These are phyloP conservation scores for Acleris literana DNA, from an alignment of 2,888 invertebrate genomes.

Conservation along the genomic window DNA sequence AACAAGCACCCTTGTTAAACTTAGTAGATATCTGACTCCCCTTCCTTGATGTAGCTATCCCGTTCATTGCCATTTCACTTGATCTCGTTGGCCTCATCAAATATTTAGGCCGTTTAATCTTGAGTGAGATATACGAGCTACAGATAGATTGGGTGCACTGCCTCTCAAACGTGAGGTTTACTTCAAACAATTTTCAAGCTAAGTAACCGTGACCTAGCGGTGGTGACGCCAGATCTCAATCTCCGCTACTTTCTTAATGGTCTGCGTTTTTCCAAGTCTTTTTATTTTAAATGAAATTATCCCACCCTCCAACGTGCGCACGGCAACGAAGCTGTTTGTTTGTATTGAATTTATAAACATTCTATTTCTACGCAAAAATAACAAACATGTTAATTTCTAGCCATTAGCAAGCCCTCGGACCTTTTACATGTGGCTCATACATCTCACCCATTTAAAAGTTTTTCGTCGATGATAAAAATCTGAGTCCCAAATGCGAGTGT, in stretches of 20 bases:
- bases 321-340: no score
- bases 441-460: constrained; percentile 29
- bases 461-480: constrained; percentile 45
- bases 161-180: constrained; percentile 54
- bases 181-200: constrained; percentile 27
- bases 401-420: constrained; percentile 15
- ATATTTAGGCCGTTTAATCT: constrained; percentile 79
- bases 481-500: constrained; percentile 47
- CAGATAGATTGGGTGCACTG: constrained; percentile 56
- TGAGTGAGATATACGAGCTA: constrained; percentile 64
- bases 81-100: constrained; percentile 78
- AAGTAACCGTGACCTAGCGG: constrained; percentile 18
- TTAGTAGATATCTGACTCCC: constrained; percentile 60
- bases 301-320: no score
- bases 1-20: constrained; percentile 77
- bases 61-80: constrained; percentile 70
- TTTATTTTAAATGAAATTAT: no score
- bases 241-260: neutral
- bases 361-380: no score
- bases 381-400: neutral
- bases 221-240: neutral
- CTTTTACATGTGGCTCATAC: constrained; percentile 4
- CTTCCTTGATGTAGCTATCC: constrained; percentile 57
- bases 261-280: no score
- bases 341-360: no score